phyloP scores from a whole-genome alignment of 2,113 vertebrate genomes.

The Lanius ludovicianus region DNA sequence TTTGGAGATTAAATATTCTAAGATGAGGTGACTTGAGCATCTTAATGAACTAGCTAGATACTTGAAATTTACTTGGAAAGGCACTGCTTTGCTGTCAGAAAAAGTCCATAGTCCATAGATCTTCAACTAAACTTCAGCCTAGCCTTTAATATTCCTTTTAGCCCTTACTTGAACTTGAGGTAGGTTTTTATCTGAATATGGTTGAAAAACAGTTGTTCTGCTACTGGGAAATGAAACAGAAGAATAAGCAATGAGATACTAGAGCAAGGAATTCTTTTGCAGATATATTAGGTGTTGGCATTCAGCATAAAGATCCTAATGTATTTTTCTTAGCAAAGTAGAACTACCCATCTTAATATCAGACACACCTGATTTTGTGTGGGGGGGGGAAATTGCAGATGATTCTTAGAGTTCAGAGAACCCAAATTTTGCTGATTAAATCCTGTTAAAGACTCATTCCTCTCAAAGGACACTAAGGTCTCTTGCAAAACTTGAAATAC shows the following conservation, averaged over 20 bases:
- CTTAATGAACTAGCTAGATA: neutral
- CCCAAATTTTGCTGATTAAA: neutral
- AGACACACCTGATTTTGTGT: neutral
- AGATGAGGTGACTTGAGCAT: constrained; percentile 1
- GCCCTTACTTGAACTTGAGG: neutral
- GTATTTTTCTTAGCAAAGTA: neutral
- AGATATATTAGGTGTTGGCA: neutral
- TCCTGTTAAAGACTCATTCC: neutral
- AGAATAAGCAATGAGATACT: neutral
- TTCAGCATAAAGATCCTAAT: neutral
- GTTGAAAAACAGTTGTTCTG: neutral
- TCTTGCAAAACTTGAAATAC: neutral
- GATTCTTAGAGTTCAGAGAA: neutral
- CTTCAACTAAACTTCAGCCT: neutral
- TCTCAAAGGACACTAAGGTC: neutral
- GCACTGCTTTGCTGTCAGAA: neutral
- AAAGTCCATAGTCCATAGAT: neutral
- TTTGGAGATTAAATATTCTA: constrained; percentile 21
- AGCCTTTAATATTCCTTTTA: neutral
- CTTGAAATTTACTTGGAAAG: constrained; percentile 28
- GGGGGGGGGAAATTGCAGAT: neutral
- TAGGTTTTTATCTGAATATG: neutral
- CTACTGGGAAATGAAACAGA: neutral
- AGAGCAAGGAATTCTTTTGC: neutral
- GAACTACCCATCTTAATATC: neutral